Percentiles rank a stretch among this genome's conserved stretches.
phyloP scores from a whole-genome alignment of 1,140 invertebrate genomes.

The Calycopis cecrops region DNA sequence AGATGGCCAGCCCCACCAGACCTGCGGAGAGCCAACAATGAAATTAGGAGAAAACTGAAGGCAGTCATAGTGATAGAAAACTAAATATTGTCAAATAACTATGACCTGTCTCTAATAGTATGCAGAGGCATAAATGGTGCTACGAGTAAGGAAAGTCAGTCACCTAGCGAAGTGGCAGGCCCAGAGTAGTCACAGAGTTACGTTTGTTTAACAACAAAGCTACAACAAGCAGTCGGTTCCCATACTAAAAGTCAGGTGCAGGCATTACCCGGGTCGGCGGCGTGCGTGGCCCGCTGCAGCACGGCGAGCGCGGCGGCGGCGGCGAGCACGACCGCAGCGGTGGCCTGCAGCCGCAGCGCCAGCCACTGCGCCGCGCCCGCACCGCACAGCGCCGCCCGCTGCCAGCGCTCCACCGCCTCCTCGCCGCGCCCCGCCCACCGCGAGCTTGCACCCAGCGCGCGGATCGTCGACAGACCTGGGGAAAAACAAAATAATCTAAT shows the following conservation, averaged over 20 bases:
- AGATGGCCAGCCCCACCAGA: slow-evolving; percentile 93
- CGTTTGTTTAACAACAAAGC: too few relatives aligned
- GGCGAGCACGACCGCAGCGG: not conserved
- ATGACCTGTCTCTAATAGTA: too few relatives aligned
- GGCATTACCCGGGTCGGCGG: slow-evolving; percentile 63
- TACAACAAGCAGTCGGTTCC: not conserved
- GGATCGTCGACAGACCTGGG: slow-evolving; percentile 83
- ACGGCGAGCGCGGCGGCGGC: slow-evolving; percentile 90
- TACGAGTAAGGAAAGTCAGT: too few relatives aligned
- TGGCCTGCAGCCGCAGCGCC: slow-evolving; percentile 44
- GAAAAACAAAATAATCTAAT: not conserved
- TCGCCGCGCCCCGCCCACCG: slow-evolving; percentile 88
- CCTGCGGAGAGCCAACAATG: slow-evolving; percentile 28
- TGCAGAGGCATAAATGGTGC: too few relatives aligned
- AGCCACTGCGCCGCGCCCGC: slow-evolving; percentile 90
- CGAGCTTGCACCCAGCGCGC: slow-evolving; percentile 85
- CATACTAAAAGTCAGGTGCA: too few relatives aligned
- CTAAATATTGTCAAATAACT: too few relatives aligned
- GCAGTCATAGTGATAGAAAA: too few relatives aligned
- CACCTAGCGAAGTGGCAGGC: too few relatives aligned
- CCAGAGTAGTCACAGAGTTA: too few relatives aligned
- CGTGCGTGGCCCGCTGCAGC: slow-evolving; percentile 86
- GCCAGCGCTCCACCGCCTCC: slow-evolving; percentile 89
- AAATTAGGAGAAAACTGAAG: not conserved
- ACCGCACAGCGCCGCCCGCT: slow-evolving; percentile 91